Conservation (phyloP, 2,888 invertebrate species). For the Synergus umbraculus region DNA sequence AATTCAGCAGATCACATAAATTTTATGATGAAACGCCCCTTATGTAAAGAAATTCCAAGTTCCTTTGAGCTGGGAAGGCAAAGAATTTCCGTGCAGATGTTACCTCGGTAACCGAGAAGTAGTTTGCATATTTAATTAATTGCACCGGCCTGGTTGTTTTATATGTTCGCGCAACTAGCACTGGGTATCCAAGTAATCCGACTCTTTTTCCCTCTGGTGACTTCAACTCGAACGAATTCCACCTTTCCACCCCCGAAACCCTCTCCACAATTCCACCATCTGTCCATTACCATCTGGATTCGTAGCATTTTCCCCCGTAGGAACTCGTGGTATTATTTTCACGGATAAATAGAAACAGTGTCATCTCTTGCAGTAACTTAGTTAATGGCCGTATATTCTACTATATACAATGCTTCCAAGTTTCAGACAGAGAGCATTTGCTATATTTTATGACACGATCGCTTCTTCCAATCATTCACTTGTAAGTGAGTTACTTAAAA, state of each 20-base stretch:
- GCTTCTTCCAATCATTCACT: not conserved
- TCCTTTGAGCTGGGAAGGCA: constrained; percentile 50
- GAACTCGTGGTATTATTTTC: constrained; percentile 10
- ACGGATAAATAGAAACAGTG: constrained; percentile 6
- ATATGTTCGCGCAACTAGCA: constrained; percentile 10
- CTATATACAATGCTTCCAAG: not conserved
- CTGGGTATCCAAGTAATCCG: not conserved
- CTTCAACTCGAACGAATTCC: not conserved
- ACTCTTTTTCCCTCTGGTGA: constrained; percentile 31
- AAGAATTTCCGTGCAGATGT: constrained; percentile 65
- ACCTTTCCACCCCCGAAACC: not conserved
- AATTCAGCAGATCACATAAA: not conserved
- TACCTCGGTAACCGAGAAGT: constrained; percentile 61
- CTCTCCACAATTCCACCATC: constrained; percentile 1
- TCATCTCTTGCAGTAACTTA: not conserved
- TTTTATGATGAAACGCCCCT: not conserved
- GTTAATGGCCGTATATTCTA: not conserved
- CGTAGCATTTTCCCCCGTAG: not conserved
- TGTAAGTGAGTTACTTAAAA: not conserved
- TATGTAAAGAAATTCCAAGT: not conserved
- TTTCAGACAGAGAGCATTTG: not conserved
- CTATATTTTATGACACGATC: not conserved
- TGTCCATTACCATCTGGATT: not conserved
- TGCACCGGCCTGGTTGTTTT: constrained; percentile 49
- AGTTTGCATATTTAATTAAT: constrained; percentile 71